Base-by-base conservation (phyloP, 1,140 invertebrate species). In the Megathymus violae region DNA sequence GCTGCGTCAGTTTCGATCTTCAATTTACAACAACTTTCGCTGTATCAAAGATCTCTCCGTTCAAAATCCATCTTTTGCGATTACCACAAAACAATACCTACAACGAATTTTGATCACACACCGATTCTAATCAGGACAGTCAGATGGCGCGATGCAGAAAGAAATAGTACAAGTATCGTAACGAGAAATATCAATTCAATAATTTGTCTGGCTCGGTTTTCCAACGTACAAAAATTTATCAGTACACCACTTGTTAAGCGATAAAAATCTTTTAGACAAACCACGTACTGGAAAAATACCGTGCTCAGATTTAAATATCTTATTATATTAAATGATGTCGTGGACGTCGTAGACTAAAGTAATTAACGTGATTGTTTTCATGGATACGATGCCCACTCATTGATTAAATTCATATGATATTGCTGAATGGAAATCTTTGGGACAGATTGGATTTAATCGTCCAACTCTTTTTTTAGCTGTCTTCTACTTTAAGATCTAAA, bases 21-120 rank as follows among this genome's bases (percentile, higher is more conserved):
- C 52, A 56, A 56, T 56, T 56, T 56, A 56, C 52, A 56, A 56
- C 40, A 58, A 58, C 52, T 56, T 56, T 56, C 51, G 38, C 51
- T 52, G 50, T 52, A 40, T 52, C 50, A 27, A 25, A 56, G 51
- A 56, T 56, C 51, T 56, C 51, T 56, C 51, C 38, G 19, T 52
- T 40, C 14, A 43, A 25, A 56, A 56, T 56, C 17, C 22, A 56
- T 56, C 51, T 56, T 56, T 43, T 46, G 43, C 43, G 3, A 34
- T 17, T 40, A 43, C 31, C 51, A 25, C 3, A 43, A 43, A 56
- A 56, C 40, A 56, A 56, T n/a, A n/a, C n/a, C n/a, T 43, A 54
- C 17, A 13, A 36, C 14, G 17, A 54, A 54, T 56, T 56, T n/a
- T 16, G 38, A 25, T 43, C 31, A 43, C 19, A 14, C 13, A 43